Conservation (phyloP, 2,797 vertebrate species). For the Danio choprae region DNA sequence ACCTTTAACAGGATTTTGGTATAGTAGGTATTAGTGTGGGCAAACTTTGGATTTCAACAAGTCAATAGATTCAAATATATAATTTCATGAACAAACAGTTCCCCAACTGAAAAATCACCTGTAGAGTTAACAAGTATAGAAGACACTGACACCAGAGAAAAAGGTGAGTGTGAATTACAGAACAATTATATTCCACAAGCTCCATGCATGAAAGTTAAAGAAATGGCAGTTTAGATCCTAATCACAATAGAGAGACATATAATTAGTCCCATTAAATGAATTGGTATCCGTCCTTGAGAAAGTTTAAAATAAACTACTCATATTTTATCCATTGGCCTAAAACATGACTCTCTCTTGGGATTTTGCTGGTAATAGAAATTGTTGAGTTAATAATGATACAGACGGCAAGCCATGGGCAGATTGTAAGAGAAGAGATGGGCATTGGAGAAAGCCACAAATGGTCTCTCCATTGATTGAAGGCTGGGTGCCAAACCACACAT, state of each 20-base stretch:
- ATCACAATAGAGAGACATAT: constrained; percentile 16
- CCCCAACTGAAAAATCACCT: constrained; percentile 13
- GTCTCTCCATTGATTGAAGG: constrained; percentile 1
- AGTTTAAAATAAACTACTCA: neutral
- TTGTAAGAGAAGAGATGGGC: neutral
- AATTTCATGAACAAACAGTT: neutral
- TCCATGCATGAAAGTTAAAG: neutral
- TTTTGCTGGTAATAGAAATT: constrained; percentile 11
- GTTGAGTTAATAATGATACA: constrained; percentile 25
- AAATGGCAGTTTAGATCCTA: constrained; percentile 16
- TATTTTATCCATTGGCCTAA: neutral
- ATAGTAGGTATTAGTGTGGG: neutral
- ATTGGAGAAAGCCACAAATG: neutral
- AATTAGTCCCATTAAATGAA: neutral
- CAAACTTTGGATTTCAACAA: neutral
- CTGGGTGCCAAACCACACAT: constrained; percentile 3
- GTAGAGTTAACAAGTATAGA: neutral
- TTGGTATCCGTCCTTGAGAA: neutral
- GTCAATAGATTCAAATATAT: neutral
- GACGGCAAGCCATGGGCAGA: neutral
- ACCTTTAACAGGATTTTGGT: neutral
- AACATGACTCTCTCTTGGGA: constrained; percentile 10
- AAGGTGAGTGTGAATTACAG: constrained; percentile 14
- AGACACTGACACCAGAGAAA: neutral
- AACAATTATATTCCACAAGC: constrained; percentile 15